phyloP scores from a whole-genome alignment of 2,113 vertebrate genomes.

The Syngnathus floridae region DNA sequence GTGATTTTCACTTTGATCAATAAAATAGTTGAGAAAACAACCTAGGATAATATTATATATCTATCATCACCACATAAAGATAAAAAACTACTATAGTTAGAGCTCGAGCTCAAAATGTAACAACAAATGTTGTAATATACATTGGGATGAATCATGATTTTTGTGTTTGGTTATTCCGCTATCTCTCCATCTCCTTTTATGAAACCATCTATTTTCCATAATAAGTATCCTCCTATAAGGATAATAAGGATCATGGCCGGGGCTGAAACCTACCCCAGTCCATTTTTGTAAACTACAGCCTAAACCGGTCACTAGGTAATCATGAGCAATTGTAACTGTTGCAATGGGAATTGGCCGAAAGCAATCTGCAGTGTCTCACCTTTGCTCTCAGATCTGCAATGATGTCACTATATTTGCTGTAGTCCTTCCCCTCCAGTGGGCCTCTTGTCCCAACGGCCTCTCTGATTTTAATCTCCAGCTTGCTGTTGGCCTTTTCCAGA shows the following conservation, averaged over 20 bases:
- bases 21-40: background rate
- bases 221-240: background rate
- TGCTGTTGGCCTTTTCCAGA: constrained; percentile 67
- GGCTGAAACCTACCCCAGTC: background rate
- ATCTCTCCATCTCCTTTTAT: no score
- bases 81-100: background rate
- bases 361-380: constrained; percentile 47
- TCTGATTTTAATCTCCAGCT: constrained; percentile 66
- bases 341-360: background rate
- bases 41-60: background rate
- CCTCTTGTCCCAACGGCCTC: constrained; percentile 63
- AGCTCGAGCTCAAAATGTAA: background rate
- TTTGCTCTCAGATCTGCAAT: constrained; percentile 61
- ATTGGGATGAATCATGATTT: no score
- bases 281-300: background rate
- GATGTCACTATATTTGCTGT: constrained; percentile 49
- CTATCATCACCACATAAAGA: background rate
- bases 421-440: constrained; percentile 55
- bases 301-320: background rate
- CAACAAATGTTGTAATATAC: no score
- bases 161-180: no score
- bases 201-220: background rate
- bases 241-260: background rate
- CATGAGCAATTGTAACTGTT: background rate
- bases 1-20: background rate